phyloP scores from a whole-genome alignment of 2,888 invertebrate species.

The Proisotoma minuta region DNA sequence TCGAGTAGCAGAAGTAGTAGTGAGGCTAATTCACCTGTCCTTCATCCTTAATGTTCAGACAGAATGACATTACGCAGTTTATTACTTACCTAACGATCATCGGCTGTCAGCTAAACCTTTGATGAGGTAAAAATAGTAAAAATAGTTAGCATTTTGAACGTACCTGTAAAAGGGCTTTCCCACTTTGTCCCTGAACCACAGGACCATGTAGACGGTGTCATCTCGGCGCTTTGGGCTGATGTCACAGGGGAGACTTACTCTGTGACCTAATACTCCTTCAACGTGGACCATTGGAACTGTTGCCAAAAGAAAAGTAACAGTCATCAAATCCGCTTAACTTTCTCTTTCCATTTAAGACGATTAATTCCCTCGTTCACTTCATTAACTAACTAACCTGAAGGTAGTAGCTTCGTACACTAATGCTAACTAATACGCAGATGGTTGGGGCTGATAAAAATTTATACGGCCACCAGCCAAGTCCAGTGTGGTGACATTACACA shows the following conservation, averaged over 20 bases:
- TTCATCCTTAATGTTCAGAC: conserved; percentile 5
- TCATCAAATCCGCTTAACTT: conserved; percentile 27
- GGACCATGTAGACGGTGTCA: conserved; percentile 79
- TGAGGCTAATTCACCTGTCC: conserved; percentile 14
- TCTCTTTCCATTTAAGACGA: conserved; percentile 23
- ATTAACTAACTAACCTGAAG: conserved; percentile 4
- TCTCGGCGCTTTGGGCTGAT: conserved; percentile 71
- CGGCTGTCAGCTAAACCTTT: no score
- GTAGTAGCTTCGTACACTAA: no score
- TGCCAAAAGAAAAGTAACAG: conserved; percentile 49
- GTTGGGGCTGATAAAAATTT: not conserved
- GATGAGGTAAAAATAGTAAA: not conserved
- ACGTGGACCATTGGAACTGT: conserved; percentile 76
- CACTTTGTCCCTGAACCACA: conserved; percentile 78
- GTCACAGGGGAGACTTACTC: conserved; percentile 79
- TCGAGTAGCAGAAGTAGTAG: not conserved
- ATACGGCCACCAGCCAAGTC: conserved; percentile 2
- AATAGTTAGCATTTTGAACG: conserved; percentile 46
- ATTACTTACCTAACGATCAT: conserved; percentile 10
- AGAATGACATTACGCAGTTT: conserved; percentile 15
- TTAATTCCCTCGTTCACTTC: conserved; percentile 25
- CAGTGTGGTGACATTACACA: conserved; percentile 11
- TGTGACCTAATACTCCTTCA: conserved; percentile 74
- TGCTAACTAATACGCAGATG: not conserved
- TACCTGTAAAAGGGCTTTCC: conserved; percentile 82